Evolutionary conservation across 2,888 invertebrate genomes (phyloP).

Genomic region (Cosmopolites sordidus): DNA sequence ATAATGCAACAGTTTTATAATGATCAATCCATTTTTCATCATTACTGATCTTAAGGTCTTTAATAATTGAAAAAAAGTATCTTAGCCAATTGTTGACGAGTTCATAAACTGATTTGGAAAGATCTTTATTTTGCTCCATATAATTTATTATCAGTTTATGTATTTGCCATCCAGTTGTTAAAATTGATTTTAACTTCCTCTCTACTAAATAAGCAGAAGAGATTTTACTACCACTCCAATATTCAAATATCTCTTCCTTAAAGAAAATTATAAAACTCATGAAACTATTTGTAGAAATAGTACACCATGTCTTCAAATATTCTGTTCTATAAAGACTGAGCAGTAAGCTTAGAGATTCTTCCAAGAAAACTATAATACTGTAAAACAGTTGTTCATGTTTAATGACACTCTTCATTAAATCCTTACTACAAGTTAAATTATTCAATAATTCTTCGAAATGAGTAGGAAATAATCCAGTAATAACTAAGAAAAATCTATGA

Average conservation of each 20-base stretch:
- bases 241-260: conserved; percentile 3
- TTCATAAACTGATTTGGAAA: conserved; percentile 9
- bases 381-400: conserved; percentile 14
- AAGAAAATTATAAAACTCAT: background rate
- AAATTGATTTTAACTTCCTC: conserved; percentile 9
- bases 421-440: conserved; percentile 11
- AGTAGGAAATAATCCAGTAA: conserved; percentile 19
- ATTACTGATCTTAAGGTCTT: conserved; percentile 24
- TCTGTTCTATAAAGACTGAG: conserved; percentile 18
- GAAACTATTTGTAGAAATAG: background rate
- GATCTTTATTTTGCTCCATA: conserved; percentile 9
- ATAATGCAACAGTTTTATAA: conserved; percentile 26
- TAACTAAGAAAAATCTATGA: conserved; percentile 16
- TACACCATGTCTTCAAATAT: conserved; percentile 14
- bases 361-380: conserved; percentile 10
- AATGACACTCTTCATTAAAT: conserved; percentile 11
- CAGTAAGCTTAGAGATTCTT: conserved; percentile 9
- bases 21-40: conserved; percentile 28
- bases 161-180: conserved; percentile 14
- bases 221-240: background rate
- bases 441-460: conserved; percentile 8
- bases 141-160: conserved; percentile 13
- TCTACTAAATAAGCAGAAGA: background rate
- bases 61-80: conserved; percentile 26
- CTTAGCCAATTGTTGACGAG: conserved; percentile 18